These are phyloP conservation scores for Drosophila pandora DNA, from an alignment of 1,140 invertebrate species.

Conservation along the genomic window DNA sequence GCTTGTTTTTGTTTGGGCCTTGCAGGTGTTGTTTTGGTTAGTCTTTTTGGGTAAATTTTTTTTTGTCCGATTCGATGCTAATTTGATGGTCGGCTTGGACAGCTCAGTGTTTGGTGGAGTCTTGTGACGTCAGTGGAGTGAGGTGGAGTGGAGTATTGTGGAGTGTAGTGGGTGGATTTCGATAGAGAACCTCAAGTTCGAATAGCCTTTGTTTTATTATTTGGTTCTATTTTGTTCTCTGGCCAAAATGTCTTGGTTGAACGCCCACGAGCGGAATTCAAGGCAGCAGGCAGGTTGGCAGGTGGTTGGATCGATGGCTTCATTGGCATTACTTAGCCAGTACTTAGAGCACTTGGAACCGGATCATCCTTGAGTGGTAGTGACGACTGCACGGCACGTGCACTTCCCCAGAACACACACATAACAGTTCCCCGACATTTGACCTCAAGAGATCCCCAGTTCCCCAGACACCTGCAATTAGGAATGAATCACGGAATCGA, in stretches of 20 bases:
- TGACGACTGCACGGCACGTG: slow-evolving; percentile 18
- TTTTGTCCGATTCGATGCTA: not conserved
- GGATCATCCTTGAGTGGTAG: slow-evolving; percentile 47
- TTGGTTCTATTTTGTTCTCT: slow-evolving; percentile 27
- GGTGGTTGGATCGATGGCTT: slow-evolving; percentile 42
- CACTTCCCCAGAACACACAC: slow-evolving; percentile 10
- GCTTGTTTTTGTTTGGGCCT: slow-evolving; percentile 27
- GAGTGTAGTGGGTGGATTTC: slow-evolving; percentile 24
- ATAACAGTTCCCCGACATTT: slow-evolving; percentile 44
- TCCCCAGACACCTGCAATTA: slow-evolving; percentile 52
- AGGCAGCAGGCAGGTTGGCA: slow-evolving; percentile 38
- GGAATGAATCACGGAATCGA: slow-evolving; percentile 41
- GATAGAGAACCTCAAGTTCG: slow-evolving; percentile 36
- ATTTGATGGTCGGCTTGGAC: slow-evolving; percentile 16
- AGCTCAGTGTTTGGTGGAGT: slow-evolving; percentile 3
- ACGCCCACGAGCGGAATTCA: slow-evolving; percentile 45
- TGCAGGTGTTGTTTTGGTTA: slow-evolving; percentile 42
- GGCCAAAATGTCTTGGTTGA: slow-evolving; percentile 37
- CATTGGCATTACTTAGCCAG: not conserved
- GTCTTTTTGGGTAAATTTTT: slow-evolving; percentile 27
- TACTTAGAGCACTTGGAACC: slow-evolving; percentile 32
- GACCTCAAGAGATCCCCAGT: slow-evolving; percentile 29
- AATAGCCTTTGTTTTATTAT: slow-evolving; percentile 4
- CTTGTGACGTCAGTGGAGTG: slow-evolving; percentile 29
- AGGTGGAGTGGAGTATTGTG: not conserved